Conservation (phyloP, 2,113 vertebrate species). For the Plecotus auritus region DNA sequence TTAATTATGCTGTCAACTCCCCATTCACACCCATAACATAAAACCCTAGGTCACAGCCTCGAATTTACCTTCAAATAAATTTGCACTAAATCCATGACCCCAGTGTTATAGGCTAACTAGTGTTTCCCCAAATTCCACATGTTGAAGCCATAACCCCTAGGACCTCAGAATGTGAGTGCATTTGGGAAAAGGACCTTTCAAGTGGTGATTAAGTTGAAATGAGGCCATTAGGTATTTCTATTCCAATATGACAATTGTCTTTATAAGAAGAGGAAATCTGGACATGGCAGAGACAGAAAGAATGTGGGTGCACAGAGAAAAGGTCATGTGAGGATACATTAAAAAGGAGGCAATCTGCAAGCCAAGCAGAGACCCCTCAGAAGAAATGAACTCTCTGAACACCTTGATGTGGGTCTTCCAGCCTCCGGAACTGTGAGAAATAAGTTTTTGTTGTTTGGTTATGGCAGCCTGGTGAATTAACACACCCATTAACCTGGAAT, state of each 20-base stretch:
- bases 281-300: neutral
- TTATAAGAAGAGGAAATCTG: neutral
- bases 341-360: neutral
- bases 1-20: neutral
- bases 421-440: neutral
- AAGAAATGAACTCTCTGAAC: neutral
- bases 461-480: neutral
- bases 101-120: neutral
- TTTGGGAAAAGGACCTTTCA: neutral
- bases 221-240: neutral
- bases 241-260: neutral
- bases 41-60: neutral
- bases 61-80: neutral
- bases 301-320: neutral
- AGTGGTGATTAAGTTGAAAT: neutral
- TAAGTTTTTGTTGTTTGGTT: neutral
- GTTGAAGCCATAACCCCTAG: neutral
- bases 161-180: neutral
- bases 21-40: neutral
- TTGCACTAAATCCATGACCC: neutral
- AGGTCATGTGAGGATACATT: neutral
- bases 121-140: neutral
- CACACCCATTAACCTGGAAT: neutral
- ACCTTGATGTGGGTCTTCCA: neutral
- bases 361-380: neutral